Evolutionary conservation across 2,113 vertebrate species (phyloP), one percentile per base, ranked within the genome.

Genomic region (Gadus chalcogrammus): DNA sequence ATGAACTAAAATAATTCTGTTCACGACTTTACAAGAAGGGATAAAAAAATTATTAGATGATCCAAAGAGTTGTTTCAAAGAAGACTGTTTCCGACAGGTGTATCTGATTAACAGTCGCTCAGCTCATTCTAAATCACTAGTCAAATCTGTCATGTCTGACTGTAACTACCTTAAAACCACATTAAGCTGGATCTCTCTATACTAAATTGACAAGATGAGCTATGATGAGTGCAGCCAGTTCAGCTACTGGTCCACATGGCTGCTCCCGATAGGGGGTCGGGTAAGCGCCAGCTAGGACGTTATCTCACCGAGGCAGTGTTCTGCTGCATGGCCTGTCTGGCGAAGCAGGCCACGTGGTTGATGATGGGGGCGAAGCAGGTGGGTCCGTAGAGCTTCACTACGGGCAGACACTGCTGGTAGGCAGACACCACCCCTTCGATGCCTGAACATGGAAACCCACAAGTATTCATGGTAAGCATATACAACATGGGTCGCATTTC

Each of bases 291-390:
- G 13, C 17, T 8, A 68, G 22, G 4, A 9, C 17, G 60, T 12
- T 61, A 73, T 91, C 95, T 95, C 86, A 98, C 96, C 20, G 94
- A 94, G 22, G 96, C 96, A 1, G 85, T 89, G 28, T 90, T 89
- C 67, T 97, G 94, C 12, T 91, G 92, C 35, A 92, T 73, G 24
- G 94, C 94, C 83, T 93, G 91, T 67, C 91, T 84, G 79, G 94
- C 95, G 87, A n/a, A 94, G 61, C 76, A 88, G 66, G 94, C 92
- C 56, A 94, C 91, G 0, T 96, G 94, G 78, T 92, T 95, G 79
- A 98, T 98, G 77, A 98, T 92, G 3, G 95, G 96, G 84, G 95
- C 90, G 82, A 98, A 98, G 84, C 97, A 96, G 53, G 96, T 98
- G 67, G 96, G 96, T 5, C 96, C 96, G 48, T 94, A 97, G 28